These are phyloP conservation scores for Apoda limacodes DNA, from an alignment of 2,888 invertebrate species.

Conservation along the genomic window DNA sequence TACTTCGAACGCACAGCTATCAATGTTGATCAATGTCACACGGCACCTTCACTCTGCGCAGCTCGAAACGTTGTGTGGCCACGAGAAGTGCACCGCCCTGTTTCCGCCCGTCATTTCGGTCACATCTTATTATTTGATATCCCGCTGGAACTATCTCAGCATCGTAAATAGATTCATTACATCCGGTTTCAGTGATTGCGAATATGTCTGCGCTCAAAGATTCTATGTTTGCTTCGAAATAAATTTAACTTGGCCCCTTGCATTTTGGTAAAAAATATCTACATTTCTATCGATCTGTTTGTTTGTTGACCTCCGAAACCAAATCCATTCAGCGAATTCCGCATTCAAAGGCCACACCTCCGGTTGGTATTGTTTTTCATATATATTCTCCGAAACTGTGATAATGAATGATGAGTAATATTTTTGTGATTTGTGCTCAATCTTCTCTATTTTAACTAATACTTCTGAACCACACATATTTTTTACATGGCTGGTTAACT, in stretches of 20 bases:
- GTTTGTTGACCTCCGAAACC: constrained; percentile 19
- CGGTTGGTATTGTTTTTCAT: constrained; percentile 15
- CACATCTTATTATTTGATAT: constrained; percentile 14
- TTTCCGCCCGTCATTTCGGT: constrained; percentile 10
- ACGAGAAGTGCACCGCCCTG: constrained; percentile 3
- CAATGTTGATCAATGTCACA: not conserved
- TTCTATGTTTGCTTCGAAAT: no score
- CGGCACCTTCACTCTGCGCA: constrained; percentile 1
- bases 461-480: constrained; percentile 1
- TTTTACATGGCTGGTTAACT: constrained; percentile 4
- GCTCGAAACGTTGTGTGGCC: constrained; percentile 1
- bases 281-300: constrained; percentile 5
- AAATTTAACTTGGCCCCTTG: no score
- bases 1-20: constrained; percentile 1
- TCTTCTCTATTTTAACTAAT: constrained; percentile 16
- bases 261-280: constrained; percentile 3
- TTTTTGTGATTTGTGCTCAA: constrained; percentile 21
- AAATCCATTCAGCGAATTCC: constrained; percentile 21
- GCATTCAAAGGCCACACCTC: constrained; percentile 18
- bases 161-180: constrained; percentile 15
- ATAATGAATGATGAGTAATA: constrained; percentile 22
- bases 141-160: constrained; percentile 15
- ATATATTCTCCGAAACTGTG: constrained; percentile 17
- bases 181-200: constrained; percentile 1
- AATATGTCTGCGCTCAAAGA: not conserved